These are phyloP conservation scores for Neodiprion pinetum DNA, from an alignment of 1,140 invertebrate species.

Conservation along the genomic window DNA sequence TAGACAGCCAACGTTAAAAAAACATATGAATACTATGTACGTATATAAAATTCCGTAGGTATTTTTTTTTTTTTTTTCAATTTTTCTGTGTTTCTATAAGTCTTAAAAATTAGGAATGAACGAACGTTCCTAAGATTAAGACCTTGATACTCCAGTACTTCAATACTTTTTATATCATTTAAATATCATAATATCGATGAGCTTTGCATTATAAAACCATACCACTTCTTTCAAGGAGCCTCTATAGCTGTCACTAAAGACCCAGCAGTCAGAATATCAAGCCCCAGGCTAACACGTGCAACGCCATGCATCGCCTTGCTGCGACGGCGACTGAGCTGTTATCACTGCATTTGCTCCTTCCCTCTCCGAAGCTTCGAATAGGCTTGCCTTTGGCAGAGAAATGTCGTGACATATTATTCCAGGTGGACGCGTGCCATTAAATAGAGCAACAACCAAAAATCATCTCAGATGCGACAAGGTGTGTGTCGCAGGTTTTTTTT, in stretches of 20 bases:
- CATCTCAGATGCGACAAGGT: too few species aligned
- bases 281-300: conserved; percentile 46
- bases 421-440: too few species aligned
- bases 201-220: conserved; percentile 3
- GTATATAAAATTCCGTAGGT: too few species aligned
- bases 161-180: conserved; percentile 1
- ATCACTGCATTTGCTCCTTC: conserved; percentile 48
- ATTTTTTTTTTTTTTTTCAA: too few species aligned
- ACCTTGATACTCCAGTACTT: not conserved
- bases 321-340: conserved; percentile 46
- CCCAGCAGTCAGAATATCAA: not conserved
- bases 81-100: too few species aligned
- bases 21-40: too few species aligned
- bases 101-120: not conserved
- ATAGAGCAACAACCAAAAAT: too few species aligned
- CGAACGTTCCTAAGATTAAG: conserved; percentile 14
- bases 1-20: too few species aligned
- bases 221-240: not conserved
- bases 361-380: conserved; percentile 51
- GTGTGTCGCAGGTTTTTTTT: too few species aligned
- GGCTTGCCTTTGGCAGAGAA: conserved; percentile 42
- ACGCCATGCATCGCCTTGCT: conserved; percentile 49
- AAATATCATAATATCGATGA: not conserved
- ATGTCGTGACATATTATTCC: too few species aligned
- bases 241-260: not conserved